Conservation (phyloP, 2,113 vertebrate genomes). For the Melospiza melodia region DNA sequence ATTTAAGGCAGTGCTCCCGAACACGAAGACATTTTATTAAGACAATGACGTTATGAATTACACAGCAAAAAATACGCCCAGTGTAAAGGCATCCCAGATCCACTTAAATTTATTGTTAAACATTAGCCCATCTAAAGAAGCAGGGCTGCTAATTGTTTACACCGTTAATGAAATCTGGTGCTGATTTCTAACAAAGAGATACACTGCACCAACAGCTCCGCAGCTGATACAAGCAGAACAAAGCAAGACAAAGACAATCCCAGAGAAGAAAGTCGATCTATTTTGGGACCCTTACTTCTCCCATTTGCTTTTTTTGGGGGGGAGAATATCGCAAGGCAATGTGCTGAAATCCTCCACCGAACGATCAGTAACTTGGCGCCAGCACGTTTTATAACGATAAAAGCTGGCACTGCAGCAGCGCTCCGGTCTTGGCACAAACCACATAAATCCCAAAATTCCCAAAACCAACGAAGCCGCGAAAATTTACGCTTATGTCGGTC, state of each 20-base stretch:
- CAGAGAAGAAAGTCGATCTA: slow-evolving; percentile 12
- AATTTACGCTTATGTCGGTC: background rate
- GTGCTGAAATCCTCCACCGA: slow-evolving; percentile 14
- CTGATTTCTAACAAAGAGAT: slow-evolving; percentile 59
- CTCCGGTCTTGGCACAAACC: background rate
- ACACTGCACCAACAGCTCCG: slow-evolving; percentile 50
- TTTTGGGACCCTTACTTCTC: slow-evolving; percentile 17
- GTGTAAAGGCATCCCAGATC: background rate
- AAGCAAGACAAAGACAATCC: slow-evolving; percentile 59
- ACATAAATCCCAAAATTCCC: background rate
- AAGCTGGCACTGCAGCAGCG: slow-evolving; percentile 31
- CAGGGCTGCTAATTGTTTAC: background rate
- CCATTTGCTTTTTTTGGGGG: background rate
- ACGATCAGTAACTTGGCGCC: slow-evolving; percentile 7
- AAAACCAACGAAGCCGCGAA: background rate
- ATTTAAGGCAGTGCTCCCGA: slow-evolving; percentile 5
- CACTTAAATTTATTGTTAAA: background rate
- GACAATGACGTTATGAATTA: slow-evolving; percentile 50
- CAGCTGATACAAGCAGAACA: slow-evolving; percentile 44
- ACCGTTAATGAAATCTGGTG: background rate
- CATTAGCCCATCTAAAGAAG: background rate
- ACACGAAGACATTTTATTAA: slow-evolving; percentile 41
- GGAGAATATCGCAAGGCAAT: background rate
- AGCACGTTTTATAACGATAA: slow-evolving; percentile 35
- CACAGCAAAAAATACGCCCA: slow-evolving; percentile 15